Evolutionary conservation across 2,797 vertebrate species (phyloP).

Genomic region (Brachyalestes nurse): DNA sequence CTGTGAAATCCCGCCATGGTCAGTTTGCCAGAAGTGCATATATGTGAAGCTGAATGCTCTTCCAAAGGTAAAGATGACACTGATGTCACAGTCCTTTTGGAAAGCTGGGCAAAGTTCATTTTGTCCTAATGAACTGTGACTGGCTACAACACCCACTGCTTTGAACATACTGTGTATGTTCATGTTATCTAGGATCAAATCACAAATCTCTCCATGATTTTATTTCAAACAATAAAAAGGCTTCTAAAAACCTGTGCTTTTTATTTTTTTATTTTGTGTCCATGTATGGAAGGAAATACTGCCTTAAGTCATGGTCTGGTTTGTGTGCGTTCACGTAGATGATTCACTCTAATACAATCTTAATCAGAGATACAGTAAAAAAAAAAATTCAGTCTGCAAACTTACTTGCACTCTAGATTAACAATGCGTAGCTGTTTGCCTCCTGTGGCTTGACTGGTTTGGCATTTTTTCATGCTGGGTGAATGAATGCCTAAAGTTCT

Average conservation of each 20-base stretch:
- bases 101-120: not conserved
- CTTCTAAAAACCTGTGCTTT: not conserved
- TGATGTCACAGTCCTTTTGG: not conserved
- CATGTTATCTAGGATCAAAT: not conserved
- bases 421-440: slow-evolving; percentile 6
- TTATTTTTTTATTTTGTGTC: not conserved
- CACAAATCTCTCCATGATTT: not conserved
- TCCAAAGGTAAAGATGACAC: not conserved
- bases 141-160: slow-evolving; percentile 10
- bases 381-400: not conserved
- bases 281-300: no score
- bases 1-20: not conserved
- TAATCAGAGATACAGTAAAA: not conserved
- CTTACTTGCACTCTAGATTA: not conserved
- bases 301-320: not conserved
- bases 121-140: not conserved
- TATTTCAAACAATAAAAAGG: slow-evolving; percentile 35
- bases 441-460: not conserved
- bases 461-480: not conserved
- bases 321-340: not conserved
- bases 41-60: not conserved
- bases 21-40: not conserved
- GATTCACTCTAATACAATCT: not conserved
- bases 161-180: slow-evolving; percentile 72
- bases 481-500: not conserved